A percentile compares a stretch with the other conserved stretches of the same genome.
Conservation (phyloP, 2,888 invertebrate species). For the Zele albiditarsus region DNA sequence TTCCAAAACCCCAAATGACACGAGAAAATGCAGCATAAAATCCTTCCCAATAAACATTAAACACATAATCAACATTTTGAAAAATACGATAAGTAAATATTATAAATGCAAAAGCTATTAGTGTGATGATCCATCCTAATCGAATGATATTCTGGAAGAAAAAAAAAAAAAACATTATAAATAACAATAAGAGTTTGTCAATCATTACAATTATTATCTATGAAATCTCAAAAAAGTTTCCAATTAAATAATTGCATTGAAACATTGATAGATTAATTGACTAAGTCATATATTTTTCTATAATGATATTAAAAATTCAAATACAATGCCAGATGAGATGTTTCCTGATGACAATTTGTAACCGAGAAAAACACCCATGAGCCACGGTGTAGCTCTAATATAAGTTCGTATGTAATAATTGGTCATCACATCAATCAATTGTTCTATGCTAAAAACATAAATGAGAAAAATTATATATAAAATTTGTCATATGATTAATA, state of each 20-base stretch:
- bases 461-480: neutral
- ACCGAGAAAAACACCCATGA: conserved; percentile 51
- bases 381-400: conserved; percentile 49
- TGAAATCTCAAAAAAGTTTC: too few relatives aligned
- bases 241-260: too few relatives aligned
- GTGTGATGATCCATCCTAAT: conserved; percentile 52
- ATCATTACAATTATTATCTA: too few relatives aligned
- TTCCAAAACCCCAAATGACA: conserved; percentile 73
- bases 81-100: conserved; percentile 55
- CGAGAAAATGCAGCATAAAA: conserved; percentile 71
- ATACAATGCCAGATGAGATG: conserved; percentile 30
- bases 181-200: neutral
- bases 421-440: neutral
- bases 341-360: conserved; percentile 39
- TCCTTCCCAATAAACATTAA: conserved; percentile 66
- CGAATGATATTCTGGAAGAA: conserved; percentile 41
- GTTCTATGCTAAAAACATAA: neutral
- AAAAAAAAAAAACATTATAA: neutral
- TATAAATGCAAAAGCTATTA: conserved; percentile 48
- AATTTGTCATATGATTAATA: neutral
- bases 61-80: conserved; percentile 63
- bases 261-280: too few relatives aligned
- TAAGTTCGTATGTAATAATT: conserved; percentile 48
- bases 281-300: neutral
- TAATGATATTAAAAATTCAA: neutral